These are phyloP conservation scores for Myotis davidii DNA, from an alignment of 2,113 vertebrate genomes.

Conservation along the genomic window DNA sequence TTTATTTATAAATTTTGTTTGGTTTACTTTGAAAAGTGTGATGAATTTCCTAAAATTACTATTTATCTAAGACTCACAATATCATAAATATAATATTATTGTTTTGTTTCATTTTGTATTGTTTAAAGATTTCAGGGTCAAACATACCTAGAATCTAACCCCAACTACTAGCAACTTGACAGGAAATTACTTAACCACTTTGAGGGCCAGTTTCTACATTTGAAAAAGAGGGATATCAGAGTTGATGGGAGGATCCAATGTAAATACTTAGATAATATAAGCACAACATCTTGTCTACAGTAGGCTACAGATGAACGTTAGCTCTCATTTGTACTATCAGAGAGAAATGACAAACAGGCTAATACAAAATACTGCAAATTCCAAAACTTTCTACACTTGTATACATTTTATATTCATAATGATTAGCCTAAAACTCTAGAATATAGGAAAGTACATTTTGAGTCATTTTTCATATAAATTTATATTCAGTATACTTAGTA, in stretches of 20 bases:
- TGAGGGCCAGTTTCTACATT: neutral
- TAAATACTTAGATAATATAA: neutral
- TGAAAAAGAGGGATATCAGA: neutral
- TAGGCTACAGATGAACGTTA: neutral
- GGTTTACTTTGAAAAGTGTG: neutral
- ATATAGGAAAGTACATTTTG: neutral
- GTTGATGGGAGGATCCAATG: neutral
- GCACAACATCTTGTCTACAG: neutral
- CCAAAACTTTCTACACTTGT: neutral
- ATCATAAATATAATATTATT: neutral
- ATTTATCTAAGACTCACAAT: neutral
- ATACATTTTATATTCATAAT: neutral
- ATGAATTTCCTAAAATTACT: neutral
- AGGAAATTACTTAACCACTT: neutral
- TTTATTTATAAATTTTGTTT: conserved; percentile 16
- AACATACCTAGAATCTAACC: neutral
- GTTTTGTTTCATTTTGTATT: neutral
- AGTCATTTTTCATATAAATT: conserved; percentile 9
- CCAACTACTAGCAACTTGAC: neutral
- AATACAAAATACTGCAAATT: neutral
- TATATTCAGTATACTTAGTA: neutral
- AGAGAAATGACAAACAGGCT: neutral
- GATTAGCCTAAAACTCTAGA: neutral
- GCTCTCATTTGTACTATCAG: neutral
- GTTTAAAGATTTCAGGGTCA: neutral